Evolutionary conservation across 2,113 vertebrate species (phyloP).

Genomic region (Setophaga coronata): DNA sequence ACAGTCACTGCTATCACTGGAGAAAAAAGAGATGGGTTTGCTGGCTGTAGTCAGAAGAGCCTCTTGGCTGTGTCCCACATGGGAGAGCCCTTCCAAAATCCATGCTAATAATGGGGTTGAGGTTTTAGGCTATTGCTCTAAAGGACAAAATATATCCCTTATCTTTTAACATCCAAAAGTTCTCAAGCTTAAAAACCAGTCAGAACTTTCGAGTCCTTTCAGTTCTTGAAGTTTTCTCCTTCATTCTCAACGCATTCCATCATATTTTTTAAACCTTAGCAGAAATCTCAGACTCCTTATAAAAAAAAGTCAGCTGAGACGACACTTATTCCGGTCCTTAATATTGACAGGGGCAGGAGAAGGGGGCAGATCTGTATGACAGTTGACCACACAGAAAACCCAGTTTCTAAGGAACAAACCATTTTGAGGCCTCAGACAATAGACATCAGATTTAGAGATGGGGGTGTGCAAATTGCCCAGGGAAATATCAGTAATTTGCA

Average conservation of each 20-base stretch:
- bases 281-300: not conserved
- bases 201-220: not conserved
- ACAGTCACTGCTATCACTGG: not conserved
- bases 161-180: not conserved
- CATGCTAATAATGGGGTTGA: not conserved
- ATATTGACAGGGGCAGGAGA: not conserved
- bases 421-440: not conserved
- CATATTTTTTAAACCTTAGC: not conserved
- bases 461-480: not conserved
- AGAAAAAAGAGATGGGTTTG: not conserved
- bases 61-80: not conserved
- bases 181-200: not conserved
- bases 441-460: not conserved
- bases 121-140: not conserved
- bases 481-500: not conserved
- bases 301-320: not conserved
- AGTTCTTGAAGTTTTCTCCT: not conserved
- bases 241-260: not conserved
- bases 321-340: not conserved
- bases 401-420: not conserved
- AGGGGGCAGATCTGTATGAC: not conserved
- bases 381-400: not conserved
- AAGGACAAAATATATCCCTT: not conserved
- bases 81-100: not conserved
- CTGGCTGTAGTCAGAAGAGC: not conserved